Evolutionary conservation across 2,797 vertebrate genomes (phyloP).

Genomic region (Pantherophis alleghaniensis): DNA sequence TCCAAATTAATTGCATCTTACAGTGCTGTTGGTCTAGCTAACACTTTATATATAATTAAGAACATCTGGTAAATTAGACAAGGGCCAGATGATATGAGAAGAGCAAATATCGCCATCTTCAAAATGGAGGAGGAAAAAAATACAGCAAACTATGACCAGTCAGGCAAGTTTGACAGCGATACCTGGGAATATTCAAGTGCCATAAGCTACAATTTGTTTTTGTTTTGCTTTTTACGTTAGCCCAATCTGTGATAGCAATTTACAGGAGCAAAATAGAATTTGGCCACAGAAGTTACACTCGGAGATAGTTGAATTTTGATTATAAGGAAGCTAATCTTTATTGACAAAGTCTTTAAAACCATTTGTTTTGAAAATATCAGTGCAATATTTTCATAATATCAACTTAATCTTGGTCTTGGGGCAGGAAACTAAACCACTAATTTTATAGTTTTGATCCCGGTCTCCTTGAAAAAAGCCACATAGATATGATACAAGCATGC

Average conservation of each 20-base stretch:
- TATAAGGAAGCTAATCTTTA: background rate
- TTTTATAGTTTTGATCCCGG: background rate
- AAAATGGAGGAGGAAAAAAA: background rate
- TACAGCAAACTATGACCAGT: background rate
- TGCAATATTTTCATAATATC: background rate
- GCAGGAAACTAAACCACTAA: background rate
- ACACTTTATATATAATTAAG: background rate
- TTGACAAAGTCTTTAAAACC: slow-evolving; percentile 1
- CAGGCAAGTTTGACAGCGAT: background rate
- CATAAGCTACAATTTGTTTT: background rate
- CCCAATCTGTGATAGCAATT: no score
- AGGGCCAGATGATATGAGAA: background rate
- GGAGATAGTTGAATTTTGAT: background rate
- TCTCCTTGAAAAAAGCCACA: slow-evolving; percentile 3
- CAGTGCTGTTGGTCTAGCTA: background rate
- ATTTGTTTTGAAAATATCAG: background rate
- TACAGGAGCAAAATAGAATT: background rate
- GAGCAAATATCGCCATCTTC: background rate
- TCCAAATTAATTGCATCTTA: background rate
- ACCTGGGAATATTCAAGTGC: background rate
- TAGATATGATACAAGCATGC: background rate
- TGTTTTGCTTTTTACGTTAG: background rate
- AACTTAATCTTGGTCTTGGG: background rate
- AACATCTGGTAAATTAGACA: background rate
- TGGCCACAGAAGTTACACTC: background rate